phyloP scores from a whole-genome alignment of 2,888 invertebrate genomes.

The Hypercompe scribonia region DNA sequence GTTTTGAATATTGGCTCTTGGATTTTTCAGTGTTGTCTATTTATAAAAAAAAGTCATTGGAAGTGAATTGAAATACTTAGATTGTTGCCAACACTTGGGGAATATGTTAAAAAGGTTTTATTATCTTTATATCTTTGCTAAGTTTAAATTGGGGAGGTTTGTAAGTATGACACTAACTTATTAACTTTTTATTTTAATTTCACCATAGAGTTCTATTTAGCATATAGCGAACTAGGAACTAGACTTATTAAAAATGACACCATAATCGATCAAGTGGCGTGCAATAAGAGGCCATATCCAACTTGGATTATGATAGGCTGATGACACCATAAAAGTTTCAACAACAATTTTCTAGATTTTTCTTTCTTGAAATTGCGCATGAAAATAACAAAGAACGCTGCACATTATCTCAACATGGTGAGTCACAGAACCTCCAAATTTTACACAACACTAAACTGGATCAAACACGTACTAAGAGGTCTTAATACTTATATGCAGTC shows the following conservation, averaged over 20 bases:
- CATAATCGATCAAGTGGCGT: no score
- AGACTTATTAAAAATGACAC: not conserved
- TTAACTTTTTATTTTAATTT: not conserved
- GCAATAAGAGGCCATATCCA: no score
- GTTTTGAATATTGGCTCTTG: constrained; percentile 33
- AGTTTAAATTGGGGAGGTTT: constrained; percentile 17
- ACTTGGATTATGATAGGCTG: not conserved
- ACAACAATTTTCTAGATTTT: constrained; percentile 11
- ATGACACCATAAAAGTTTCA: not conserved
- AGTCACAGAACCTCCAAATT: constrained; percentile 20
- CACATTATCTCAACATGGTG: constrained; percentile 15
- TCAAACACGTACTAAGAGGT: constrained; percentile 5
- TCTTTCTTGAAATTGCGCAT: constrained; percentile 29
- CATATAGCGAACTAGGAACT: no score
- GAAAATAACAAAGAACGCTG: constrained; percentile 26
- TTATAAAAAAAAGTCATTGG: constrained; percentile 29
- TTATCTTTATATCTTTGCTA: constrained; percentile 15
- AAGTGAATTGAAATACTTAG: constrained; percentile 37
- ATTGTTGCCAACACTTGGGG: constrained; percentile 15
- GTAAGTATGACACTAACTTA: not conserved
- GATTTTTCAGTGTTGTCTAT: constrained; percentile 35
- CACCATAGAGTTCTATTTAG: not conserved
- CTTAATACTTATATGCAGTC: not conserved
- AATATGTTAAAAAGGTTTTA: constrained; percentile 7
- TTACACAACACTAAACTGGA: constrained; percentile 13